A percentile compares a stretch with the other conserved stretches of the same genome.
Evolutionary conservation across 1,140 invertebrate genomes (phyloP).

Genomic region (Platyscapa corneri): DNA sequence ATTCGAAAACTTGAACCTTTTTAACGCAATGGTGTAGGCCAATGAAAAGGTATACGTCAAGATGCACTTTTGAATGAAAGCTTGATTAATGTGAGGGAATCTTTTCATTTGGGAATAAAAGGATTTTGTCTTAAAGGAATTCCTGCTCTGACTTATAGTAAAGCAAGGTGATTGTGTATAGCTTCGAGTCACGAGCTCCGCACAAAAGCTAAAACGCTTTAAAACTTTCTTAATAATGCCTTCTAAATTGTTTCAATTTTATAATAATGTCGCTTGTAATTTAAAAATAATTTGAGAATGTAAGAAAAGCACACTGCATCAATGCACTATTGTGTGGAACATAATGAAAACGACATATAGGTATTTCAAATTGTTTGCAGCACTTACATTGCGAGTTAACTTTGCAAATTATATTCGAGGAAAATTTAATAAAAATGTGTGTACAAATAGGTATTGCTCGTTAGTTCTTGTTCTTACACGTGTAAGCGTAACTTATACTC

Average conservation of each 20-base stretch:
- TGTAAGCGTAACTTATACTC: background rate
- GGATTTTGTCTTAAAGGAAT: conserved; percentile 32
- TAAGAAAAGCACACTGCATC: background rate
- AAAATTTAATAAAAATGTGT: too few relatives aligned
- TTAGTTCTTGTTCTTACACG: background rate
- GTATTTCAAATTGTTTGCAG: background rate
- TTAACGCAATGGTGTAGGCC: background rate
- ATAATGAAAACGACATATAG: background rate
- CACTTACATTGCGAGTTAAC: background rate
- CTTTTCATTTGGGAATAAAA: conserved; percentile 34
- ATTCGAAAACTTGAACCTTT: conserved; percentile 4
- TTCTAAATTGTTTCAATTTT: background rate
- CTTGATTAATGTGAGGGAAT: conserved; percentile 36
- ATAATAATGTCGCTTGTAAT: background rate
- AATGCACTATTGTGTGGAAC: background rate
- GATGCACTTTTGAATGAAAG: conserved; percentile 30
- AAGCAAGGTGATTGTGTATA: conserved; percentile 11
- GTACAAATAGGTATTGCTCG: too few relatives aligned
- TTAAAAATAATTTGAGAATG: background rate
- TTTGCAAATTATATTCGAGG: too few relatives aligned
- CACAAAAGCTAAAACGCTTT: conserved; percentile 1
- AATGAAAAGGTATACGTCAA: conserved; percentile 4
- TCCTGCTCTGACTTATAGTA: conserved; percentile 13
- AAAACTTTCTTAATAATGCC: conserved; percentile 1
- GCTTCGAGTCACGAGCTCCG: background rate